Evolutionary conservation across 2,113 vertebrate species (phyloP), one percentile per base, ranked within the genome.

Genomic region (Rafetus swinhoei): DNA sequence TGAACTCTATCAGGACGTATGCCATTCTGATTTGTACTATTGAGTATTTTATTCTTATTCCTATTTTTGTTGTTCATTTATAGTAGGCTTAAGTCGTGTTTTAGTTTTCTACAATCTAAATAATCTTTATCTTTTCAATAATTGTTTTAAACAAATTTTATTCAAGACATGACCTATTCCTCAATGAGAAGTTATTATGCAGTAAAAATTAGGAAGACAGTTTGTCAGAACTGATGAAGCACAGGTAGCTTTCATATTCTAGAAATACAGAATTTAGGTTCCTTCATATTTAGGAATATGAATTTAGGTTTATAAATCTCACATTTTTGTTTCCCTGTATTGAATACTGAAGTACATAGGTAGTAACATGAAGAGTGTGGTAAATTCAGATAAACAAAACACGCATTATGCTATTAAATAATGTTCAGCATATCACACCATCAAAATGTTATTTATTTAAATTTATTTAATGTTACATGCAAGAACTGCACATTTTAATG

Each of bases 181-280:
- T n/a, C 8, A 59, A 24, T 55, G 76, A 29, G 76, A 79, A 57
- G 18, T 15, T 82, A 45, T 45, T 45, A 45, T 45, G 6, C 45
- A 45, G 45, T 45, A 45, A 45, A 45, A 45, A 45, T 82, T 15
- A 79, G 39, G 9, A 55, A 5, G 39, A 6, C 55, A 1, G 0
- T 12, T 77, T 57, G 0, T 6, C 85, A 52, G 15, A 87, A 87
- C 45, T 7, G 6, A 9, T 50, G 76, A 32, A 85, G 76, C 21
- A 69, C 65, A 11, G 2, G n/a, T 32, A n/a, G 32, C 65, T 69
- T 29, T 7, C 15, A 55, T 7, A 55, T 69, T 0, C 39, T 0
- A 82, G 74, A 45, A 45, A 45, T 45, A 45, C 45, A 45, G 45
- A 45, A 45, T 45, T 45, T 45, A 45, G 45, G 45, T 45, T 45